These are phyloP conservation scores for Calephelis virginiensis DNA, from an alignment of 1,140 invertebrate species.

Conservation along the genomic window DNA sequence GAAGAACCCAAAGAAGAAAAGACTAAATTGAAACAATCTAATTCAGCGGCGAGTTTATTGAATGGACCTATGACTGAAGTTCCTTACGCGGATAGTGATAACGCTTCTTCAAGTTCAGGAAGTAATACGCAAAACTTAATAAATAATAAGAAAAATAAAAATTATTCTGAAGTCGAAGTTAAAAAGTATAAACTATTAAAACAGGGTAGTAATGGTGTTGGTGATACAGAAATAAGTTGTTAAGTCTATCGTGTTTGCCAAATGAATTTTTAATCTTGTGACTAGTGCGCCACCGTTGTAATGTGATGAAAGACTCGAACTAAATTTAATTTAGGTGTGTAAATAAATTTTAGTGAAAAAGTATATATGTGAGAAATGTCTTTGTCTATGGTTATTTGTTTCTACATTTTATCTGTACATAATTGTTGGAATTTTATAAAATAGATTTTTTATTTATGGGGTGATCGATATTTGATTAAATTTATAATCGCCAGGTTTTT, in stretches of 20 bases:
- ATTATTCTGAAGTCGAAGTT: conserved; percentile 44
- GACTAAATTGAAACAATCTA: conserved; percentile 55
- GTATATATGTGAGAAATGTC: conserved; percentile 14
- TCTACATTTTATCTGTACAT: conserved; percentile 33
- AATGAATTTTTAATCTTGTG: conserved; percentile 25
- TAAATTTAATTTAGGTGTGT: conserved; percentile 24
- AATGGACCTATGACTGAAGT: conserved; percentile 75
- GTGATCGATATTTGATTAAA: conserved; percentile 1
- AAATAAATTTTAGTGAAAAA: conserved; percentile 35
- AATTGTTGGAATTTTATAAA: conserved; percentile 33
- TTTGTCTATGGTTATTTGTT: conserved; percentile 29
- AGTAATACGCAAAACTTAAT: conserved; percentile 41
- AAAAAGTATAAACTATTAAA: conserved; percentile 53
- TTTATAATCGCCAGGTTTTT: too few relatives aligned
- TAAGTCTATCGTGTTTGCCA: conserved; percentile 34
- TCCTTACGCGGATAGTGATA: conserved; percentile 74
- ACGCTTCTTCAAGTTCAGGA: conserved; percentile 57
- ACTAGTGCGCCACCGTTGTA: conserved; percentile 35
- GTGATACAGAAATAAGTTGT: conserved; percentile 65
- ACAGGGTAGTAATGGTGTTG: conserved; percentile 65
- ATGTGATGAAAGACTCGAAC: conserved; percentile 15
- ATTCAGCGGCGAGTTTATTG: conserved; percentile 66
- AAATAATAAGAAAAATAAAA: conserved; percentile 50
- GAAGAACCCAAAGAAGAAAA: conserved; percentile 49
- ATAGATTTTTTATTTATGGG: conserved; percentile 23